A percentile compares a stretch with the other conserved stretches of the same genome.
Evolutionary conservation across 1,140 invertebrate genomes (phyloP).

Genomic region (Whitmania pigra): DNA sequence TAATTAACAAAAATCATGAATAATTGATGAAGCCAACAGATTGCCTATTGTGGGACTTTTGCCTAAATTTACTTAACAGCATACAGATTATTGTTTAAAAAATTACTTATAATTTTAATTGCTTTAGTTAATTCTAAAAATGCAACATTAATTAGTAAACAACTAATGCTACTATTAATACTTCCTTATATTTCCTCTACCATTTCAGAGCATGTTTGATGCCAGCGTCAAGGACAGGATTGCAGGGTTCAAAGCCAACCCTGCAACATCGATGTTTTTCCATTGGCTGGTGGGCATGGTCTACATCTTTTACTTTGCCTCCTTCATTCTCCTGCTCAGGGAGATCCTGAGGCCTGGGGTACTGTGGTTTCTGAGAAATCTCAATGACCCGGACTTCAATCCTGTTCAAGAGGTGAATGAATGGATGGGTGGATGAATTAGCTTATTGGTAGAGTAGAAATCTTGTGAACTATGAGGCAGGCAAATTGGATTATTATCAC

Average conservation of each 20-base stretch:
- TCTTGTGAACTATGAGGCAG: background rate
- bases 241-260: conserved; percentile 69
- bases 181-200: background rate
- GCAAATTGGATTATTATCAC: background rate
- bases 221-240: conserved; percentile 52
- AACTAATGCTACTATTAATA: too few relatives aligned
- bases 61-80: too few relatives aligned
- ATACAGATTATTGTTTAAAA: too few relatives aligned
- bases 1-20: background rate
- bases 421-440: conserved; percentile 4
- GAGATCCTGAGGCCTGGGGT: conserved; percentile 90
- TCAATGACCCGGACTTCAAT: conserved; percentile 98
- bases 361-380: conserved; percentile 82
- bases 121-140: too few relatives aligned
- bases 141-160: too few relatives aligned
- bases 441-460: background rate
- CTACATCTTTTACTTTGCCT: conserved; percentile 98
- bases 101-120: too few relatives aligned
- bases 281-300: conserved; percentile 99
- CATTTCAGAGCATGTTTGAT: conserved; percentile 67
- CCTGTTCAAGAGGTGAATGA: conserved; percentile 65
- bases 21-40: too few relatives aligned
- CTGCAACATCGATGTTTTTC: conserved; percentile 91
- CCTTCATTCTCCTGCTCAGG: conserved; percentile 78
- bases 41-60: too few relatives aligned